phyloP scores from a whole-genome alignment of 2,888 invertebrate species.

The Atrina japonica region DNA sequence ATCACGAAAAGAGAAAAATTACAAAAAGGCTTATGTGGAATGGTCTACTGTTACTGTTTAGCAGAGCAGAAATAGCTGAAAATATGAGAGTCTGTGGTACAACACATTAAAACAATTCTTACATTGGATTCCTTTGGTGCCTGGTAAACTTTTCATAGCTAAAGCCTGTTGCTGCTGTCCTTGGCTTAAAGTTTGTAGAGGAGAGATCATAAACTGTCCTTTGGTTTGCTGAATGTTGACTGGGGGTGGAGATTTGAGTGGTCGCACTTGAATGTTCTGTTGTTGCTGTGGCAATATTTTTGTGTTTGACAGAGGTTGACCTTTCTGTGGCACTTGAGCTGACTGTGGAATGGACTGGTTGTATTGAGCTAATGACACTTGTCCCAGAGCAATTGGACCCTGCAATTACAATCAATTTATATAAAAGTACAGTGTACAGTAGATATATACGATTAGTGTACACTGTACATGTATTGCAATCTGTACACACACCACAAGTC shows the following conservation, averaged over 20 bases:
- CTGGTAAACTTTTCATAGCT: constrained; percentile 6
- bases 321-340: constrained; percentile 26
- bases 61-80: too few species aligned
- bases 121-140: neutral
- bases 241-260: constrained; percentile 10
- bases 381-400: constrained; percentile 36
- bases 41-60: too few species aligned
- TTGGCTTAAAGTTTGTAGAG: constrained; percentile 12
- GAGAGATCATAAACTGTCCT: constrained; percentile 27
- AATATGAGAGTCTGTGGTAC: too few species aligned
- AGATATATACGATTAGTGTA: neutral
- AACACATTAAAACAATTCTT: neutral
- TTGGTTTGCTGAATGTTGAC: constrained; percentile 15
- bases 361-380: constrained; percentile 30
- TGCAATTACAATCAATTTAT: constrained; percentile 11
- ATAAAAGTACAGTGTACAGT: too few species aligned
- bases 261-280: constrained; percentile 25
- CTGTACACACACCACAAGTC: neutral
- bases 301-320: constrained; percentile 24
- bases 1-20: too few species aligned
- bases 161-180: constrained; percentile 19
- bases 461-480: too few species aligned
- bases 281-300: constrained; percentile 20
- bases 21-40: too few species aligned
- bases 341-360: constrained; percentile 31